These are phyloP conservation scores for Drosophila trichaetosa DNA, from an alignment of 2,888 invertebrate species.

Conservation along the genomic window DNA sequence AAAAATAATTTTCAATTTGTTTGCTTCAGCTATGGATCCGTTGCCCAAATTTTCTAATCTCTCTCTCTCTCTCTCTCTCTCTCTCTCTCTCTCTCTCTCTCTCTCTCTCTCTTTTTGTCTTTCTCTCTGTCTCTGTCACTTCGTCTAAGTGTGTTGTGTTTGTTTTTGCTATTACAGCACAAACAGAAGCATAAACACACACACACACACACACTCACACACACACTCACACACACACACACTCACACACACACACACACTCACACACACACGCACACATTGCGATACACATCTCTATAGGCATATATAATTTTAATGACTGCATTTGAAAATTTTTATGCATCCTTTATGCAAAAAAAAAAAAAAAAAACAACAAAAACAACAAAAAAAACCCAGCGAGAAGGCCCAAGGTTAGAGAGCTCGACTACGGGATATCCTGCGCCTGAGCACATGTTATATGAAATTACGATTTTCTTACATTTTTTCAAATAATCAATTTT, in stretches of 20 bases:
- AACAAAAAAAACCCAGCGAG: not conserved
- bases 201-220: not conserved
- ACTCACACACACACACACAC: slow-evolving; percentile 19
- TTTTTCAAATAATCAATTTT: not conserved
- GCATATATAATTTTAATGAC: slow-evolving; percentile 50
- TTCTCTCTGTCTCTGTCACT: not conserved
- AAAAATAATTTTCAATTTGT: slow-evolving; percentile 51
- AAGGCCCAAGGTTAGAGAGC: not conserved
- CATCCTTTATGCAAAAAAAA: slow-evolving; percentile 9
- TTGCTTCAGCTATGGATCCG: slow-evolving; percentile 37
- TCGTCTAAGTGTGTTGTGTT: slow-evolving; percentile 14
- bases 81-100: not conserved
- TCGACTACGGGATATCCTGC: not conserved
- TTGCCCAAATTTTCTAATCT: not conserved
- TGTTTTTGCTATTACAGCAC: slow-evolving; percentile 51
- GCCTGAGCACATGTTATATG: not conserved
- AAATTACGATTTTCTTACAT: not conserved
- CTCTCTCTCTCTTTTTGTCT: not conserved
- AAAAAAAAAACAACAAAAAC: not conserved
- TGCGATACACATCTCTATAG: slow-evolving; percentile 27
- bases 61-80: not conserved
- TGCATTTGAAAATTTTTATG: slow-evolving; percentile 24
- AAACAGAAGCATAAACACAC: slow-evolving; percentile 32
- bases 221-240: slow-evolving; percentile 11
- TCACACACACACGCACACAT: slow-evolving; percentile 14